Percentiles rank a stretch among this genome's conserved stretches.
Evolutionary conservation across 2,888 invertebrate genomes (phyloP).

Genomic region (Aricia artaxerxes): DNA sequence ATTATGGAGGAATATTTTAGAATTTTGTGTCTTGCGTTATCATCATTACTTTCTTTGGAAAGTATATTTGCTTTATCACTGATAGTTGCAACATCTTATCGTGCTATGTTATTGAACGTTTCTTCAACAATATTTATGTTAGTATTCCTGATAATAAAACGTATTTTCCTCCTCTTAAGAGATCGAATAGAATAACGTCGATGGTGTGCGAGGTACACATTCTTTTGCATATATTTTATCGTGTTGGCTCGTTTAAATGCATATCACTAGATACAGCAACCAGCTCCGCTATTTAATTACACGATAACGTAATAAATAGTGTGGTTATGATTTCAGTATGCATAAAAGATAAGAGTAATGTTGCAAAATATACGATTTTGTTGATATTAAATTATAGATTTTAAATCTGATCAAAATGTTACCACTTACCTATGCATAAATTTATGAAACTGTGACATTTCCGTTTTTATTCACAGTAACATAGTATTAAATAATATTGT

Average conservation of each 20-base stretch:
- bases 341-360: slow-evolving; percentile 5
- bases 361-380: background rate
- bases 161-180: background rate
- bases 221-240: slow-evolving; percentile 42
- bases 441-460: background rate
- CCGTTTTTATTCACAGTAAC: background rate
- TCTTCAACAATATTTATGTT: slow-evolving; percentile 2
- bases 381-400: background rate
- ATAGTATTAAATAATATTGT: background rate
- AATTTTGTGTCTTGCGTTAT: background rate
- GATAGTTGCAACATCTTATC: slow-evolving; percentile 29
- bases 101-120: slow-evolving; percentile 13
- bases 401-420: background rate
- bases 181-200: slow-evolving; percentile 20
- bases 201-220: slow-evolving; percentile 29
- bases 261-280: slow-evolving; percentile 33
- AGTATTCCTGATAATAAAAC: background rate
- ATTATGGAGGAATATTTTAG: background rate
- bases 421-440: background rate
- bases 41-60: background rate
- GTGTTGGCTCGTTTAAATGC: slow-evolving; percentile 29
- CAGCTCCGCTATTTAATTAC: slow-evolving; percentile 57
- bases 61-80: background rate
- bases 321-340: slow-evolving; percentile 36
- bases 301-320: slow-evolving; percentile 46